Conservation (phyloP, 2,797 vertebrate genomes). For the Lepilemur ruficaudatus region DNA sequence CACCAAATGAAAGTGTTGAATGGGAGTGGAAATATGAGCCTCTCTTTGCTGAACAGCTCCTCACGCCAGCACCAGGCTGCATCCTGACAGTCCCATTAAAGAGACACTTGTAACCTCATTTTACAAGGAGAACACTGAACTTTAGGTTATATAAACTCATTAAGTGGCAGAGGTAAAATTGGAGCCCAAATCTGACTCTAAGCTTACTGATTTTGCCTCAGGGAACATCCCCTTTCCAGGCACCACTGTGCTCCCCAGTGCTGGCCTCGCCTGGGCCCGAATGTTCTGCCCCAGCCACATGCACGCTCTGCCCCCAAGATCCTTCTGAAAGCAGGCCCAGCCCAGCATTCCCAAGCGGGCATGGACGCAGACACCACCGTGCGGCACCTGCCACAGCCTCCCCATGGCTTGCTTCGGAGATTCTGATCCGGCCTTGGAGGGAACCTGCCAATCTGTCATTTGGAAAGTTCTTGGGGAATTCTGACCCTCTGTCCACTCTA, state of each 20-base stretch:
- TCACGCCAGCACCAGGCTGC: background rate
- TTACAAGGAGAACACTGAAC: background rate
- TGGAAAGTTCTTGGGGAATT: background rate
- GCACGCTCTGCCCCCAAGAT: background rate
- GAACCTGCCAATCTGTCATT: background rate
- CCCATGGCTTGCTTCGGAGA: background rate
- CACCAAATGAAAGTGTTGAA: background rate
- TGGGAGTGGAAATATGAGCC: background rate
- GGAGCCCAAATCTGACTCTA: too few species aligned
- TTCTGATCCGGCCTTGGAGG: background rate
- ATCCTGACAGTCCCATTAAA: background rate
- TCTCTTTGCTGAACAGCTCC: background rate
- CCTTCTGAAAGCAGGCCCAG: background rate
- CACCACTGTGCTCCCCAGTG: fast-evolving
- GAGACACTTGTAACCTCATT: background rate
- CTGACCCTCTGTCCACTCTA: background rate
- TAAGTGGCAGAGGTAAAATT: background rate
- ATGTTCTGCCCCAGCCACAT: background rate
- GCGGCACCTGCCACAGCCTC: too few species aligned
- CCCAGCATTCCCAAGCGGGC: background rate
- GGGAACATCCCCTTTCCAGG: background rate
- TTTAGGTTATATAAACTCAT: background rate
- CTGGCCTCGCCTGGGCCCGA: too few species aligned
- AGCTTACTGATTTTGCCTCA: background rate
- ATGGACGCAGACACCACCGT: background rate